Evolutionary conservation across 1,140 invertebrate species (phyloP).

Genomic region (Hermetia illucens): DNA sequence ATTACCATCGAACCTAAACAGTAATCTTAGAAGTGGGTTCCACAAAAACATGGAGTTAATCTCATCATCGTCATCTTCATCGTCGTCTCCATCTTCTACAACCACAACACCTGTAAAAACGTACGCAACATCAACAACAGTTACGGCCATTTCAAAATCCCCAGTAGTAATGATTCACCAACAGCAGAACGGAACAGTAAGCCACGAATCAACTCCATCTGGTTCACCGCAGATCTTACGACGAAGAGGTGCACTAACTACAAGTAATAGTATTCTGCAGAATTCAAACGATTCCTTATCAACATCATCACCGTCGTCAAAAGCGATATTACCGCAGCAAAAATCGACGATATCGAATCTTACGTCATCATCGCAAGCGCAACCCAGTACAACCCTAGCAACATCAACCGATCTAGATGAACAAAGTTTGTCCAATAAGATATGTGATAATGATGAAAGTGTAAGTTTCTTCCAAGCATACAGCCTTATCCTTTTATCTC

Average conservation of each 20-base stretch:
- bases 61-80: not conserved
- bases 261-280: not conserved
- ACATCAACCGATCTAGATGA: constrained; percentile 2
- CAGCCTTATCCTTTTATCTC: too few relatives aligned
- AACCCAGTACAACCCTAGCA: not conserved
- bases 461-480: constrained; percentile 4
- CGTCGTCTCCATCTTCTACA: not conserved
- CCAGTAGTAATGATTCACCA: not conserved
- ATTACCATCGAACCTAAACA: not conserved
- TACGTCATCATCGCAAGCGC: not conserved
- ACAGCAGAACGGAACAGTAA: not conserved
- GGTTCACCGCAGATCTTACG: not conserved
- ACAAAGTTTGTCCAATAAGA: constrained; percentile 1
- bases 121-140: not conserved
- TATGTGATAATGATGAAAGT: constrained; percentile 5
- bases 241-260: not conserved
- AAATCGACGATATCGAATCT: not conserved
- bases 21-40: not conserved
- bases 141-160: not conserved
- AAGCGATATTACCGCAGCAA: constrained; percentile 8
- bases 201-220: not conserved
- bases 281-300: constrained; percentile 1
- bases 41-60: not conserved
- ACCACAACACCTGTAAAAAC: not conserved
- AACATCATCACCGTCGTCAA: constrained; percentile 1